Conservation (phyloP, 2,113 vertebrate genomes). For the Fulica atra region DNA sequence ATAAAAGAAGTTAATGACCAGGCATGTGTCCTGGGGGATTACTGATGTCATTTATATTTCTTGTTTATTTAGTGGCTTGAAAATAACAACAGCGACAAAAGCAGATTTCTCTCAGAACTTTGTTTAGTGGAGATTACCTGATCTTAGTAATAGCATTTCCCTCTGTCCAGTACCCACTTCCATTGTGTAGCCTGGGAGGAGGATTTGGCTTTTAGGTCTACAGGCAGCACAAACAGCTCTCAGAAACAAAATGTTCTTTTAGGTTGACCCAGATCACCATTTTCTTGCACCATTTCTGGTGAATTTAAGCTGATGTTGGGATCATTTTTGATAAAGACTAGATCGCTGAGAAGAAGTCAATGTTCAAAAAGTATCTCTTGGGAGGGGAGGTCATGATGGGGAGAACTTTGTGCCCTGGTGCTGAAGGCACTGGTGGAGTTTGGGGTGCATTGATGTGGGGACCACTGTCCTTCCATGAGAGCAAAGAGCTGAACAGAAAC, state of each 20-base stretch:
- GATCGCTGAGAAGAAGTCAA: background rate
- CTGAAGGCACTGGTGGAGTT: background rate
- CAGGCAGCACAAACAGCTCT: background rate
- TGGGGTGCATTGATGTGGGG: background rate
- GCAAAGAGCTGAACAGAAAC: background rate
- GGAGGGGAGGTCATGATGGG: background rate
- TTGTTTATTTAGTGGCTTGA: conserved; percentile 33
- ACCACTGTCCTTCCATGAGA: background rate
- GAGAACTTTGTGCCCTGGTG: background rate
- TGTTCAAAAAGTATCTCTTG: background rate
- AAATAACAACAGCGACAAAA: background rate
- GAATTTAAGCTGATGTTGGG: background rate
- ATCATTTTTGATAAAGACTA: background rate
- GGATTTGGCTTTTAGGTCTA: background rate
- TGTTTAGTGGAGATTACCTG: background rate
- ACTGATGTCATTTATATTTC: conserved; percentile 37
- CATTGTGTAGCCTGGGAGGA: background rate
- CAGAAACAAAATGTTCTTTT: background rate
- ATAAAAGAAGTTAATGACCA: conserved; percentile 59
- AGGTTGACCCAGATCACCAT: background rate
- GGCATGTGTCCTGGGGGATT: background rate
- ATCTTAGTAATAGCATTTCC: background rate
- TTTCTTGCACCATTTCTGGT: background rate
- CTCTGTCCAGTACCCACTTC: background rate
- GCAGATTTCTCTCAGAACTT: background rate